phyloP scores from a whole-genome alignment of 2,888 invertebrate species.

The Tenthredo livida region DNA sequence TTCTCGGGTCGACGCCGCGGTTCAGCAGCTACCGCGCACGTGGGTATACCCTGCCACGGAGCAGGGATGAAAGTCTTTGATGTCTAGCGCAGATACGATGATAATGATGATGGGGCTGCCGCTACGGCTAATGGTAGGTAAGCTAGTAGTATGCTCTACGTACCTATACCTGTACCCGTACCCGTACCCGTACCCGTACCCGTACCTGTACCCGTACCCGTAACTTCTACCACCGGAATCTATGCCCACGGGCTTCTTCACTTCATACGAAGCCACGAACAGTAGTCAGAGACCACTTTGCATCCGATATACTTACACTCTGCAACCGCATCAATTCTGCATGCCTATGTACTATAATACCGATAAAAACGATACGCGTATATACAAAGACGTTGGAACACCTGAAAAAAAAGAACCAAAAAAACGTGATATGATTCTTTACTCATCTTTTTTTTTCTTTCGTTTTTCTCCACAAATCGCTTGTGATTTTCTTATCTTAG shows the following conservation, averaged over 20 bases:
- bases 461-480: background rate
- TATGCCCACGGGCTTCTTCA: slow-evolving; percentile 44
- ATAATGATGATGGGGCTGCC: slow-evolving; percentile 69
- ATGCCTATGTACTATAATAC: background rate
- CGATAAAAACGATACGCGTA: background rate
- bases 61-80: slow-evolving; percentile 66
- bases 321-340: background rate
- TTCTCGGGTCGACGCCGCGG: slow-evolving; percentile 64
- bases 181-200: background rate
- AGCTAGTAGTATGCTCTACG: slow-evolving; percentile 1
- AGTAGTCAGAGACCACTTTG: slow-evolving; percentile 39
- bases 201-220: background rate
- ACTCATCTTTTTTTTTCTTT: background rate
- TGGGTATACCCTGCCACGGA: slow-evolving; percentile 56
- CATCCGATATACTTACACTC: slow-evolving; percentile 33
- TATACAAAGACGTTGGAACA: background rate
- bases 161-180: background rate
- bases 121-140: slow-evolving; percentile 47
- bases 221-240: slow-evolving; percentile 9
- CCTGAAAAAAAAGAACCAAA: background rate
- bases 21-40: slow-evolving; percentile 33
- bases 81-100: slow-evolving; percentile 73
- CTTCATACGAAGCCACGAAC: slow-evolving; percentile 37
- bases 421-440: background rate
- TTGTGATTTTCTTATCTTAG: background rate